Evolutionary conservation across 2,888 invertebrate species (phyloP), one percentile per base, ranked within the genome.

Genomic region (Atrina japonica): DNA sequence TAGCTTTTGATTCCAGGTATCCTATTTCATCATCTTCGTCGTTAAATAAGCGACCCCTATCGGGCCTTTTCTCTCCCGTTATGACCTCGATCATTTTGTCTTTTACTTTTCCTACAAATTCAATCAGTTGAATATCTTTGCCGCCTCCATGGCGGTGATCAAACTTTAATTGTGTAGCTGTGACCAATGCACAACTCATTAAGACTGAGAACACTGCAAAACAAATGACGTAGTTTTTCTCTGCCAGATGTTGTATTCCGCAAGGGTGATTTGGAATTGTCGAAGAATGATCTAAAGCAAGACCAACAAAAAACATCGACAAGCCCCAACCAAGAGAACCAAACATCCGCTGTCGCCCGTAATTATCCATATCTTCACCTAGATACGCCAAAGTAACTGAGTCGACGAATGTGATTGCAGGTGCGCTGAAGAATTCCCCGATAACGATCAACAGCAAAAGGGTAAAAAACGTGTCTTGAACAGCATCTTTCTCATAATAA

Each of bases 161-260:
- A 86, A 94, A 94, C 78, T 92, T 93, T 69, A 96, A 95, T 92
- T 96, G 97, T 0, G 97, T 95, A 0, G 98, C 97, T 6, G 96
- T 95, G 58, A 97, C 94, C 66, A 98, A 93, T 1, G 99, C 97
- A 53, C 96, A 97, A 1, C 96, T 95, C 97, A 99, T 99, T 35
- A 99, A 93, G 35, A 98, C 96, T 21, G 97, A 96, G 92, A 99
- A 99, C 53, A 97, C 97, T 14, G 98, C 97, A 91, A 99, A 99
- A 91, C 99, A 99, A 78, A 99, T 96, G 41, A 97, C 97, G 91
- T 99, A 99, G 92, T 99, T 99, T 91, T 98, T 97, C 91, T 99
- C 99, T 88, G 95, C 94, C 72, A 94, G 93, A 85, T 96, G 96
- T 7, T 96, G 96, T 0, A 87, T 88, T 49, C 88, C 95, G 88